These are phyloP conservation scores for Ailurus styani DNA, from an alignment of 2,113 vertebrate genomes.

Conservation along the genomic window DNA sequence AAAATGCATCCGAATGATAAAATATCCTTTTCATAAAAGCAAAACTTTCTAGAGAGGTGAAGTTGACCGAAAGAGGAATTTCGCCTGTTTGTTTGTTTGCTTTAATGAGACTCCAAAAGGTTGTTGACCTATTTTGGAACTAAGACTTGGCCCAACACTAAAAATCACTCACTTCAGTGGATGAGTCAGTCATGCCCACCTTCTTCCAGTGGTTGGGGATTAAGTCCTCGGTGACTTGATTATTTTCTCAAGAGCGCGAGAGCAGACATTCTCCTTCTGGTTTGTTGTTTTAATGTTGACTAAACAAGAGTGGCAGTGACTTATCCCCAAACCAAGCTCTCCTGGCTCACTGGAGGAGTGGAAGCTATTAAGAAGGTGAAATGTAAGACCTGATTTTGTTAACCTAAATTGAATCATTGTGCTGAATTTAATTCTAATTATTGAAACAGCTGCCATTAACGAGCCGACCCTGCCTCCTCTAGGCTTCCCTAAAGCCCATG, in stretches of 20 bases:
- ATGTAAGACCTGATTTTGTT: conserved; percentile 43
- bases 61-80: background rate
- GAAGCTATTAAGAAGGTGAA: conserved; percentile 51
- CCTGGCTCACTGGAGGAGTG: background rate
- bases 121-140: background rate
- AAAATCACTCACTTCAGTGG: background rate
- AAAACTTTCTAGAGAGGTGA: background rate
- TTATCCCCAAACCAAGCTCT: conserved; percentile 7
- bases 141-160: background rate
- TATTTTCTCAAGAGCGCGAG: conserved; percentile 30
- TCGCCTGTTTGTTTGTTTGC: background rate
- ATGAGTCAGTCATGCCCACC: background rate
- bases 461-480: background rate
- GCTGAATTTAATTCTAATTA: conserved; percentile 36
- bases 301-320: conserved; percentile 15
- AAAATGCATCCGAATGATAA: background rate
- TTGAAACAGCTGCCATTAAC: conserved; percentile 50
- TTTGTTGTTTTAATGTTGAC: conserved; percentile 49
- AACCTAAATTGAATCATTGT: conserved; percentile 44
- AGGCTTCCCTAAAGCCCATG: background rate
- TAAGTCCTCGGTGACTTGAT: conserved; percentile 27
- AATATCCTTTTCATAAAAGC: background rate
- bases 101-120: conserved; percentile 16
- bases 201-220: background rate
- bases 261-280: background rate